Conservation (phyloP, 2,797 vertebrate species). For the Varecia variegata region DNA sequence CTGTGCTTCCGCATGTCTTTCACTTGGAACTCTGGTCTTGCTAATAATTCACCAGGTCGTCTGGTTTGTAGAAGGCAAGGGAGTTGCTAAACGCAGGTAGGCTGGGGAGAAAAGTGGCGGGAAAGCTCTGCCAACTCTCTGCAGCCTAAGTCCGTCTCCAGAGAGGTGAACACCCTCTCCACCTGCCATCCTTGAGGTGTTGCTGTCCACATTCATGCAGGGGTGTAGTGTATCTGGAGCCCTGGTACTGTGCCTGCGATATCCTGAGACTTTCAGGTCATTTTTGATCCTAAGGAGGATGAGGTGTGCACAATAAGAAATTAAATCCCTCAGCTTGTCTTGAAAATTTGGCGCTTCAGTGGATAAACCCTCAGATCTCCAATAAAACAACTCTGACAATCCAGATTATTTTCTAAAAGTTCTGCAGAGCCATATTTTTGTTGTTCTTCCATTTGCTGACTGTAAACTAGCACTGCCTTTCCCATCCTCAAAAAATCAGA, state of each 20-base stretch:
- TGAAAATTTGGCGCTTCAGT: not conserved
- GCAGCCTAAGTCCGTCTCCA: not conserved
- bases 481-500: not conserved
- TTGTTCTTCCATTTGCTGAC: no score
- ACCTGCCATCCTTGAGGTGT: accelerated
- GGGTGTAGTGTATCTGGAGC: not conserved
- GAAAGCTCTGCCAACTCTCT: not conserved
- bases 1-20: no score
- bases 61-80: not conserved
- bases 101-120: not conserved
- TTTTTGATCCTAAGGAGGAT: not conserved
- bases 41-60: not conserved
- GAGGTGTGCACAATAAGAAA: not conserved
- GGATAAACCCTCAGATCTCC: not conserved
- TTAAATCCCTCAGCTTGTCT: not conserved
- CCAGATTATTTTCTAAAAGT: not conserved
- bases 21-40: not conserved
- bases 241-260: not conserved
- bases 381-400: not conserved
- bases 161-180: accelerated
- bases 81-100: not conserved
- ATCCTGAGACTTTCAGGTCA: not conserved
- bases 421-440: not conserved
- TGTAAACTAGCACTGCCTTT: not conserved
- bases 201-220: not conserved